Evolutionary conservation across 2,797 vertebrate genomes (phyloP).

Genomic region (Sparus aurata): DNA sequence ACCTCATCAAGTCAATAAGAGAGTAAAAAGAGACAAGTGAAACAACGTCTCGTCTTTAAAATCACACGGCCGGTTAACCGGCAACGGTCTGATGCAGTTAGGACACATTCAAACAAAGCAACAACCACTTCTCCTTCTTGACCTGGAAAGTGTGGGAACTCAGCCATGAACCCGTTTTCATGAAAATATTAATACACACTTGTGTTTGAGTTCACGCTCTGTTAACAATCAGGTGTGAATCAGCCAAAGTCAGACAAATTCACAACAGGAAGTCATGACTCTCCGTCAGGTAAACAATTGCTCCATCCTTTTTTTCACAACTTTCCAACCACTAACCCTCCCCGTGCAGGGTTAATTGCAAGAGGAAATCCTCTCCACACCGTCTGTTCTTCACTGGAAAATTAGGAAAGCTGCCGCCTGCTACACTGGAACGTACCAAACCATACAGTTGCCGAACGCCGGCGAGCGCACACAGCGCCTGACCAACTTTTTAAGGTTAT

Average conservation of each 20-base stretch:
- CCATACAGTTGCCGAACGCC: conserved; percentile 53
- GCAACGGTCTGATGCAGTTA: neutral
- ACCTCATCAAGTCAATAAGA: conserved; percentile 53
- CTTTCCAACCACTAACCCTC: conserved; percentile 75
- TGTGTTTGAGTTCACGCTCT: conserved; percentile 8
- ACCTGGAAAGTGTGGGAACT: neutral
- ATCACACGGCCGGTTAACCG: neutral
- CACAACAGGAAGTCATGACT: conserved; percentile 64
- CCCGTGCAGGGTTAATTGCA: conserved; percentile 70
- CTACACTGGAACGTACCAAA: conserved; percentile 36
- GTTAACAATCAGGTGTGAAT: conserved; percentile 13
- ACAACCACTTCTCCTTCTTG: neutral
- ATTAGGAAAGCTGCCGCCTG: conserved; percentile 67
- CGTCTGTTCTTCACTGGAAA: conserved; percentile 71
- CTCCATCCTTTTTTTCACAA: conserved; percentile 77
- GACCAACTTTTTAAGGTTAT: conserved; percentile 72
- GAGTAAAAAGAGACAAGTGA: conserved; percentile 41
- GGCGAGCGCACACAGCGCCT: conserved; percentile 22
- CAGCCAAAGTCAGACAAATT: conserved; percentile 35
- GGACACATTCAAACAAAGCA: neutral
- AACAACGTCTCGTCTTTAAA: conserved; percentile 20
- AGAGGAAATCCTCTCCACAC: conserved; percentile 76
- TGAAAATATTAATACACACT: neutral
- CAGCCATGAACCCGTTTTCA: neutral
- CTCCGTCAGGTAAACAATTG: conserved; percentile 76